phyloP scores from a whole-genome alignment of 2,113 vertebrate genomes.

The Mustela lutreola region DNA sequence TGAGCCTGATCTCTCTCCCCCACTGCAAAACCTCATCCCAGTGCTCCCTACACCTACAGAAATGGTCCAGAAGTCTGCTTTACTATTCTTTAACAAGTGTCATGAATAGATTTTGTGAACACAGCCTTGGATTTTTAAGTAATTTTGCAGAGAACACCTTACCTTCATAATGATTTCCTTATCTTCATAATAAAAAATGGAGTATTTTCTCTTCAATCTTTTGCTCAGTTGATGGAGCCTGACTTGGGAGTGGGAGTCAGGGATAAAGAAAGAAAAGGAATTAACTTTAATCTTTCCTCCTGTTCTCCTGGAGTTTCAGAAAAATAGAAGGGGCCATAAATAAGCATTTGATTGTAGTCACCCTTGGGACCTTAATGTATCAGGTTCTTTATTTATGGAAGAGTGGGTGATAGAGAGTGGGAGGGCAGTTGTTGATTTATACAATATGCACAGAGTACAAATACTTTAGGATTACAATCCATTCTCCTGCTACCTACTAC shows the following conservation, averaged over 20 bases:
- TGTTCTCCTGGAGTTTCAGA: neutral
- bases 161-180: neutral
- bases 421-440: neutral
- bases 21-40: neutral
- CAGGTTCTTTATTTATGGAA: neutral
- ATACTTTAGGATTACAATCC: neutral
- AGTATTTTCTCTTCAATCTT: neutral
- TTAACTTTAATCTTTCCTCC: neutral
- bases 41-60: neutral
- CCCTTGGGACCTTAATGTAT: neutral
- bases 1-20: neutral
- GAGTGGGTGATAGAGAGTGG: neutral
- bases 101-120: neutral
- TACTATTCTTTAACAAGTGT: neutral
- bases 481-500: neutral
- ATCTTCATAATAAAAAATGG: neutral
- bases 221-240: neutral
- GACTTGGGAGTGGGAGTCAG: neutral
- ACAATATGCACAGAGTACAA: neutral
- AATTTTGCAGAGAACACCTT: conserved; percentile 4
- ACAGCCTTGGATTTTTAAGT: neutral
- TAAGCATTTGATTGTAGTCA: neutral
- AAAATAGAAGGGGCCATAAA: neutral
- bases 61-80: neutral
- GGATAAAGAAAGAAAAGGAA: conserved; percentile 17